Conservation (phyloP, 1,140 invertebrate species). For the Apis dorsata region DNA sequence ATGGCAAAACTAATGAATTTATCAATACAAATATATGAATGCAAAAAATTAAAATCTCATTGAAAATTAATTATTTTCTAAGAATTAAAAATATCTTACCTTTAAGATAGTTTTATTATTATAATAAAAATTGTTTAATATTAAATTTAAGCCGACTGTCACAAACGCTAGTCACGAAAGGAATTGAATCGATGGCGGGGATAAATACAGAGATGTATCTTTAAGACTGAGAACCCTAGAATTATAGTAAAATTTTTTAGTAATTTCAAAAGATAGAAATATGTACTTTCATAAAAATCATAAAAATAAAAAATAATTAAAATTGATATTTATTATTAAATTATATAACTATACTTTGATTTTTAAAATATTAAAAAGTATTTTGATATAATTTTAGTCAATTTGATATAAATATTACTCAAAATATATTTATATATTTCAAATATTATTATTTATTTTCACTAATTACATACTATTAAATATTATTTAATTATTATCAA, state of each 20-base stretch:
- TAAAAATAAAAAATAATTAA: neutral
- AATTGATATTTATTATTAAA: too few species aligned
- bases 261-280: neutral
- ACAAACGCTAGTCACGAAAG: constrained; percentile 69
- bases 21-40: neutral
- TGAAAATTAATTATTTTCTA: constrained; percentile 15
- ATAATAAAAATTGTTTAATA: constrained; percentile 26
- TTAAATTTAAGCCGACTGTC: constrained; percentile 55
- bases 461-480: neutral
- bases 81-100: constrained; percentile 36
- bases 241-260: neutral
- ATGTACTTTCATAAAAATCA: neutral
- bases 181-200: constrained; percentile 48
- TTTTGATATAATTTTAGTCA: neutral
- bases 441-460: neutral
- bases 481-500: too few species aligned
- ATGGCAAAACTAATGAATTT: constrained; percentile 64
- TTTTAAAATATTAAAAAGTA: neutral
- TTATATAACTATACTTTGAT: too few species aligned
- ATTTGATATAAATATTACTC: neutral
- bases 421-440: neutral
- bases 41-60: neutral
- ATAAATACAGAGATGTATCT: constrained; percentile 13
- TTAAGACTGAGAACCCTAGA: neutral
- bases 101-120: constrained; percentile 36